Evolutionary conservation across 2,888 invertebrate species (phyloP), one percentile per base, ranked within the genome.

Genomic region (Amblyteles armatorius): DNA sequence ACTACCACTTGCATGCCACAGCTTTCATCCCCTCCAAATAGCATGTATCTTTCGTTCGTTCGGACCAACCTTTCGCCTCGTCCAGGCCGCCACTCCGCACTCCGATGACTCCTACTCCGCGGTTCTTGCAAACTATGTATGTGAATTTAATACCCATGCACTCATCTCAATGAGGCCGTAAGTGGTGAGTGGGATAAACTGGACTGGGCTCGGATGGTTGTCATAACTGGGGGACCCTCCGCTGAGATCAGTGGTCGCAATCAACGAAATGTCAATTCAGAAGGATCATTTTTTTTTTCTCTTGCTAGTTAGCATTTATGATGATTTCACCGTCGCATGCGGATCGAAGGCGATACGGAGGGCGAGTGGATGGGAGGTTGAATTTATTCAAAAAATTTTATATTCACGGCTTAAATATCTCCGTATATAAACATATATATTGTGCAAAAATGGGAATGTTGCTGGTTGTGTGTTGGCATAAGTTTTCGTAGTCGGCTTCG

Each of bases 371-470:
- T 7, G 67, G 60, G 6, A 50, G 55, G 57, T 69, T 40, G 65
- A 79, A 74, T 77, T 81, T 84, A 81, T 82, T 73, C 67, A 13
- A 16, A 68, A 22, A 22, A 29, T 76, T 79, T 65, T 71, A 81
- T 63, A 65, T 9, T 7, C 33, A 72, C 3, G 40, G 19, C 48
- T 68, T 73, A 73, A 48, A 63, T 65, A 19, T 33, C n/a, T 33
- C 6, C 26, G 26, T 57, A 16, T 13, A 55, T 71, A 52, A 71
- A 72, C 29, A 44, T 55, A 71, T 57, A 22, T 50, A 71, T 55
- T n/a, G 57, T 11, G 33, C n/a, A 22, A 65, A 22, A 69, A 78
- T 67, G 29, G 40, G 50, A 79, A 65, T 55, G 33, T 50, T 36
- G 63, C 4, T 36, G 76, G 55, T 52, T 4, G 13, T 68, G 2